phyloP scores from a whole-genome alignment of 2,888 invertebrate genomes.

The Polydrusus tereticollis region DNA sequence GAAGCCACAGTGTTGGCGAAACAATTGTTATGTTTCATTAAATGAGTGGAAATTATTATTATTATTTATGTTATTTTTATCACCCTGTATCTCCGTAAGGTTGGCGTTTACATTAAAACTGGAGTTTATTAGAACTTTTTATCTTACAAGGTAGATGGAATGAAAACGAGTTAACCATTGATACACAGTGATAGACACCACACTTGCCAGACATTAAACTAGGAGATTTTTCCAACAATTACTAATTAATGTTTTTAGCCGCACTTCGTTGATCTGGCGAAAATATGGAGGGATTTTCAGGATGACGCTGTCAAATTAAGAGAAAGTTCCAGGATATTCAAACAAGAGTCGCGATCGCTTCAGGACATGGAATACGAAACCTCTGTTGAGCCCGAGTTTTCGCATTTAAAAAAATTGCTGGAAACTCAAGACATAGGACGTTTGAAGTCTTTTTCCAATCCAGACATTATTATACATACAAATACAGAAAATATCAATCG shows the following conservation, averaged over 20 bases:
- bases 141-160: too few species aligned
- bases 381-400: background rate
- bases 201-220: too few species aligned
- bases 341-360: background rate
- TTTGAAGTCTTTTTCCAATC: background rate
- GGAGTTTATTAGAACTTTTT: too few species aligned
- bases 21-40: too few species aligned
- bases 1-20: too few species aligned
- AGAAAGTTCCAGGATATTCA: slow-evolving; percentile 12
- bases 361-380: background rate
- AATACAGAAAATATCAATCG: background rate
- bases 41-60: too few species aligned
- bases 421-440: background rate
- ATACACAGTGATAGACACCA: too few species aligned
- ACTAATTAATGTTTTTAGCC: slow-evolving; percentile 35
- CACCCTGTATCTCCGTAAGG: too few species aligned
- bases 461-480: slow-evolving; percentile 7
- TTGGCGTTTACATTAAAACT: too few species aligned
- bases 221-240: slow-evolving; percentile 9
- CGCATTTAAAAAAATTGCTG: background rate
- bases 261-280: slow-evolving; percentile 17
- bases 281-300: slow-evolving; percentile 37
- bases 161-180: too few species aligned
- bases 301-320: slow-evolving; percentile 17
- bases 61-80: too few species aligned